These are phyloP conservation scores for Rhagoletis zephyria DNA, from an alignment of 1,140 invertebrate genomes.

Conservation along the genomic window DNA sequence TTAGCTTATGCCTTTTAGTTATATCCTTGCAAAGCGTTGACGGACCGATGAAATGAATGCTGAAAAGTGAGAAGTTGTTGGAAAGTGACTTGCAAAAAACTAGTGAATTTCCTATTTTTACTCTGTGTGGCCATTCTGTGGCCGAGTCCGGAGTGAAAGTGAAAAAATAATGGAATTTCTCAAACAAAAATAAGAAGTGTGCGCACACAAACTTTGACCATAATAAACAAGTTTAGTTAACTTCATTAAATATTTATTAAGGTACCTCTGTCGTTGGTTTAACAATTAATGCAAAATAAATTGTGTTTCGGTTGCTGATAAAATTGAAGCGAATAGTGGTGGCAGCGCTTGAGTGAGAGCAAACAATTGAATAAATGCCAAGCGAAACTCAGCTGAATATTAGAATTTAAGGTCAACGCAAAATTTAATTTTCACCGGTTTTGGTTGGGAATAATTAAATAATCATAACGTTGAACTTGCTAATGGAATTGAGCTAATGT, in stretches of 20 bases:
- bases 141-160: constrained; percentile 19
- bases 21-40: background rate
- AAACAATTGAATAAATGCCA: background rate
- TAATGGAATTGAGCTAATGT: background rate
- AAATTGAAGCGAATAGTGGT: background rate
- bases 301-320: constrained; percentile 11
- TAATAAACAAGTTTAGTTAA: constrained; percentile 43
- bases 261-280: background rate
- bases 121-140: constrained; percentile 23
- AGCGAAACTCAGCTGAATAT: background rate
- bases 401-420: background rate
- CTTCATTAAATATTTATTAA: constrained; percentile 42
- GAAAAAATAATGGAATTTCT: constrained; percentile 24
- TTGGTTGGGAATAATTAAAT: constrained; percentile 26
- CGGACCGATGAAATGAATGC: constrained; percentile 15
- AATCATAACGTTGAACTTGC: background rate
- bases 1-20: background rate
- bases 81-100: constrained; percentile 35
- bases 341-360: background rate
- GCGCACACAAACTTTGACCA: background rate
- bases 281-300: constrained; percentile 46
- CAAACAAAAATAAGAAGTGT: background rate
- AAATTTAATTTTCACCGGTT: background rate
- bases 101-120: constrained; percentile 40
- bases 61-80: constrained; percentile 35